These are phyloP conservation scores for Pammene aurita DNA, from an alignment of 2,888 invertebrate species.

Conservation along the genomic window DNA sequence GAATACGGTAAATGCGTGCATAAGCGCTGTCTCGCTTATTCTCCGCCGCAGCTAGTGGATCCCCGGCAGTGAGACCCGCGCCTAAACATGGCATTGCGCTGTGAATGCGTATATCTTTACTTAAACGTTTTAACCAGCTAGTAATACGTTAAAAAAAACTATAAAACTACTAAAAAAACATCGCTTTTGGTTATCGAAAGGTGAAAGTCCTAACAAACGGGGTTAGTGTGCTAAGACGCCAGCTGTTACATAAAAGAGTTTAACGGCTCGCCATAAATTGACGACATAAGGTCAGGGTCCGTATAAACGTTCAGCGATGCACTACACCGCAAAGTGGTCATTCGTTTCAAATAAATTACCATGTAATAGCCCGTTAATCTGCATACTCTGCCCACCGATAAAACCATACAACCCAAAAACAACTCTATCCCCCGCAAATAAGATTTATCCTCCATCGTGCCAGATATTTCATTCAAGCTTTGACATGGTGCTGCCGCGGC, in stretches of 20 bases:
- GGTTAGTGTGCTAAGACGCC: conserved; percentile 69
- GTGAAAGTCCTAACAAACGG: conserved; percentile 73
- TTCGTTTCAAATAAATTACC: conserved; percentile 84
- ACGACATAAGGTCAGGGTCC: conserved; percentile 83
- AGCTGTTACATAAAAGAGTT: conserved; percentile 80
- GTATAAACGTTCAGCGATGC: conserved; percentile 80
- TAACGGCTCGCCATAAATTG: conserved; percentile 81
- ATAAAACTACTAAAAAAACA: background rate
- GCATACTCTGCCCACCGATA: conserved; percentile 73
- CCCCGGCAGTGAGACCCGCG: too few relatives aligned
- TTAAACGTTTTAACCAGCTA: background rate
- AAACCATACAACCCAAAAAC: conserved; percentile 55
- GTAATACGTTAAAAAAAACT: background rate
- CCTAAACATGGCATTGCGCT: too few relatives aligned
- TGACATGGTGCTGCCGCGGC: conserved; percentile 58
- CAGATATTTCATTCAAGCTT: conserved; percentile 75
- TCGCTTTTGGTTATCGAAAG: conserved; percentile 47
- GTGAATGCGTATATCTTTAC: background rate
- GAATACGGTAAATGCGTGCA: too few relatives aligned
- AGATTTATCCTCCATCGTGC: conserved; percentile 52
- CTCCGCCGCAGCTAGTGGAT: too few relatives aligned
- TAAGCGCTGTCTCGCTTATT: too few relatives aligned
- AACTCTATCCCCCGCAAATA: conserved; percentile 55
- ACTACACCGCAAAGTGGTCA: conserved; percentile 82
- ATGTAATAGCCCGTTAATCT: conserved; percentile 82